Conservation (phyloP, 2,113 vertebrate genomes). For the Xiphophorus couchianus region DNA sequence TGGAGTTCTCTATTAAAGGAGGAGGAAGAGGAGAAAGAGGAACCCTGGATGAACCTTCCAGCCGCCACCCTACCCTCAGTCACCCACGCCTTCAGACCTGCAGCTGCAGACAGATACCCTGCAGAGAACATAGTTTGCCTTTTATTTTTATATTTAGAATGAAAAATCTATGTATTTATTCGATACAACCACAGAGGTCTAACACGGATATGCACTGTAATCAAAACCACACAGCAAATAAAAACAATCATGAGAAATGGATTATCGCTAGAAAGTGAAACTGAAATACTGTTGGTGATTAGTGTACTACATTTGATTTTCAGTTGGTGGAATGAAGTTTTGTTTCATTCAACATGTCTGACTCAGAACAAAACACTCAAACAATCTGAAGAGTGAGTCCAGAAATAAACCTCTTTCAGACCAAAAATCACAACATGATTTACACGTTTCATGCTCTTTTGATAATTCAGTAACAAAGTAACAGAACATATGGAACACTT, state of each 20-base stretch:
- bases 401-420: neutral
- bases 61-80: conserved; percentile 59
- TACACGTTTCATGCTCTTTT: neutral
- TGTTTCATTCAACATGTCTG: neutral
- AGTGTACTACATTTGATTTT: neutral
- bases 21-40: conserved; percentile 23
- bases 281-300: neutral
- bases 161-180: neutral
- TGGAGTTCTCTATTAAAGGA: conserved; percentile 19
- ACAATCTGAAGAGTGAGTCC: neutral
- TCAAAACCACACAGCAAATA: neutral
- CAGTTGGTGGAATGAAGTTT: neutral
- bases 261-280: neutral
- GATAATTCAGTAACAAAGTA: no score
- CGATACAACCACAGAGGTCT: neutral
- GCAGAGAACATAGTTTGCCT: conserved; percentile 11
- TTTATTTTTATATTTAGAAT: neutral
- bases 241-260: neutral
- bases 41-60: conserved; percentile 49
- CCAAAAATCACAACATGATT: neutral
- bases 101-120: conserved; percentile 71
- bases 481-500: neutral
- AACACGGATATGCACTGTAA: neutral
- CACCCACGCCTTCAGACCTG: conserved; percentile 71
- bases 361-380: neutral